Percentiles rank a stretch among this genome's conserved stretches.
Conservation (phyloP, 2,888 invertebrate species). For the Mystacides longicornis region DNA sequence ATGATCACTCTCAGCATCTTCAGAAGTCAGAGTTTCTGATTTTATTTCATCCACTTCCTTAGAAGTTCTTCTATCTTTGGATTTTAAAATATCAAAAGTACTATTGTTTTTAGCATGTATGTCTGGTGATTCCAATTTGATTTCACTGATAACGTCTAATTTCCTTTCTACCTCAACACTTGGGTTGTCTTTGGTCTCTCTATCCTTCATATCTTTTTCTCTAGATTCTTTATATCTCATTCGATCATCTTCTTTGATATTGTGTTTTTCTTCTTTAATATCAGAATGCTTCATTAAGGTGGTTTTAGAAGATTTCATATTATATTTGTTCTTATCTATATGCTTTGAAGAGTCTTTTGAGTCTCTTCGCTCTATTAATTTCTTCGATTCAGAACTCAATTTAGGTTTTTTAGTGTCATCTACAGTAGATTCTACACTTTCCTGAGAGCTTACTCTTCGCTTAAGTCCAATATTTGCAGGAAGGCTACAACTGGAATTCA, state of each 20-base stretch:
- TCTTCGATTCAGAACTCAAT: conserved; percentile 45
- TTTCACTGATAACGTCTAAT: conserved; percentile 1
- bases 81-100: conserved; percentile 15
- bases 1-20: conserved; percentile 39
- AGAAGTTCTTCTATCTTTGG: conserved; percentile 6
- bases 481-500: conserved; percentile 51
- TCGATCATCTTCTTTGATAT: conserved; percentile 44
- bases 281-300: conserved; percentile 51
- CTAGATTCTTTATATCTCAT: conserved; percentile 37
- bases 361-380: conserved; percentile 55
- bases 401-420: conserved; percentile 59
- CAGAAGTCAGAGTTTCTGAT: conserved; percentile 22
- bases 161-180: conserved; percentile 12
- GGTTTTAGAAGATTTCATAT: conserved; percentile 52
- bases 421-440: conserved; percentile 49
- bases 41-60: conserved; percentile 25
- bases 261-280: conserved; percentile 55
- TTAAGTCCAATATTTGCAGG: conserved; percentile 61
- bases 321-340: conserved; percentile 41
- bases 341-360: conserved; percentile 55
- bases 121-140: not conserved
- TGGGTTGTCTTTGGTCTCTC: conserved; percentile 25
- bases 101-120: conserved; percentile 4
- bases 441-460: conserved; percentile 72
- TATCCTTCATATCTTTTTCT: conserved; percentile 33